Base-by-base conservation (phyloP, 1,140 invertebrate genomes). In the Calliphora vicina region DNA sequence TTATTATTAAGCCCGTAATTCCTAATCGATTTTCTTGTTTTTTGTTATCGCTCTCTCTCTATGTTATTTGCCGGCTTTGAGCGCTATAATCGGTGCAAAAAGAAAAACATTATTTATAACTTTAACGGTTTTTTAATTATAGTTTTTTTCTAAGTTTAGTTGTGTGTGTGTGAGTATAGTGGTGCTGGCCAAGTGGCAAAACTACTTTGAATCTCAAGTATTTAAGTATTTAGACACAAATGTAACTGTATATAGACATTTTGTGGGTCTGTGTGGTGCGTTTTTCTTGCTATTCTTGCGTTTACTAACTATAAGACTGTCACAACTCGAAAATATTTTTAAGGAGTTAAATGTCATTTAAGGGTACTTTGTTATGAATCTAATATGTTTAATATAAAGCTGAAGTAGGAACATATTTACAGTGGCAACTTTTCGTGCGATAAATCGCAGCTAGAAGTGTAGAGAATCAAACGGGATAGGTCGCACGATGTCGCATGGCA, bases 161-260 rank as follows among this genome's bases (percentile, higher is more conserved):
- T 20, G 20, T 67, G 5, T 57, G n/a, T 67, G n/a, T 67, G 2
- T 67, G 23, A 20, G 23, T 67, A 20, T 67, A 67, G 15, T n/a
- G 50, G 17, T 57, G 15, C 15, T n/a, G 50, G 15, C 15, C 15
- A 57, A 67, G 61, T 67, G 61, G 61, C 61, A 67, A 67, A 67
- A 67, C 61, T 67, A 67, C 61, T 67, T 67, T 67, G 61, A 67
- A 67, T 67, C 9, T n/a, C n/a, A 67, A 25, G 61, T 25, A 67
- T 67, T 67, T 23, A 23, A 17, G 45, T 50, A 50, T 35, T 35
- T 35, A 35, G 35, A 35, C 10, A 2, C 5, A 35, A 35, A 35
- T 35, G 35, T 35, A 35, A 35, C 35, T 35, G 35, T 35, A 5
- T 35, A 35, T 35, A 35, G 35, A 29, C 26, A 74, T 74, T 17